phyloP scores from a whole-genome alignment of 2,113 vertebrate species.

The Synodontis membranacea region DNA sequence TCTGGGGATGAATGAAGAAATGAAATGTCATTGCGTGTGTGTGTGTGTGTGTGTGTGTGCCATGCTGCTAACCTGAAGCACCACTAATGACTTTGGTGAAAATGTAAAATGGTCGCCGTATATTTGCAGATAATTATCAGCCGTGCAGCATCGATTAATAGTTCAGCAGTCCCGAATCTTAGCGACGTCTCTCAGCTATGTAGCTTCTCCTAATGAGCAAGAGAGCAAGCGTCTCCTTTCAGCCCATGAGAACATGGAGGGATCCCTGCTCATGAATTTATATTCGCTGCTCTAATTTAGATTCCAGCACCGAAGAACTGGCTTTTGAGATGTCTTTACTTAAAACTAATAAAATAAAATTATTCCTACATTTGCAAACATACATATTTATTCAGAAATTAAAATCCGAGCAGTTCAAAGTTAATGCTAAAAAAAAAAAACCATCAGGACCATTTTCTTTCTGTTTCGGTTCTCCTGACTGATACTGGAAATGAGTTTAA shows the following conservation, averaged over 20 bases:
- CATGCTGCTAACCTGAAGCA: background rate
- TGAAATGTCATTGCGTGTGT: background rate
- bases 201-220: constrained; percentile 1
- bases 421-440: too few relatives aligned
- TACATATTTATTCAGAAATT: background rate
- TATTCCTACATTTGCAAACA: background rate
- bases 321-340: background rate
- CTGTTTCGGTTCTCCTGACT: too few relatives aligned
- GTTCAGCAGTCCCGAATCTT: background rate
- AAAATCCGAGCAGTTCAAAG: background rate
- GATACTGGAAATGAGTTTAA: background rate
- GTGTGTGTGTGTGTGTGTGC: background rate
- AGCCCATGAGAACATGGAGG: constrained; percentile 8
- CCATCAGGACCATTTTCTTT: background rate
- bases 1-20: background rate
- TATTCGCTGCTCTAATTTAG: constrained; percentile 3
- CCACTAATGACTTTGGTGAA: background rate
- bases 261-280: constrained; percentile 25
- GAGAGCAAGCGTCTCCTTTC: background rate
- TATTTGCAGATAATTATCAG: background rate
- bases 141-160: background rate
- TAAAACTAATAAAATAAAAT: background rate
- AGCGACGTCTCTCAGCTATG: background rate
- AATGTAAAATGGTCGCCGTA: background rate
- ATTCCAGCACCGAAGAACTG: background rate